Evolutionary conservation across 2,888 invertebrate species (phyloP).

Genomic region (Romanomermis culicivorax): DNA sequence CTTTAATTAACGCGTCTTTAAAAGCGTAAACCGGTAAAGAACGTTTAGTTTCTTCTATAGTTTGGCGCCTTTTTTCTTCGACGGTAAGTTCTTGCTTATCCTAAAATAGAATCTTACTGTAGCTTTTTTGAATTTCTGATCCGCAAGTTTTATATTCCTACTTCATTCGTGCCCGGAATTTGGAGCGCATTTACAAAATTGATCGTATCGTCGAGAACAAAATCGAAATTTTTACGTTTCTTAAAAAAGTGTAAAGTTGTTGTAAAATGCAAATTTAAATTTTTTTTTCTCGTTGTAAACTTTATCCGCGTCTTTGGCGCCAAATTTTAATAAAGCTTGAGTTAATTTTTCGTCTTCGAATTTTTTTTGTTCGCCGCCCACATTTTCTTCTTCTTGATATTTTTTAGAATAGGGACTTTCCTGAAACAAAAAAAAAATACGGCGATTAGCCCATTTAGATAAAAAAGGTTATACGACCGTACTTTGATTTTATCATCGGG

Average conservation of each 20-base stretch:
- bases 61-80: conserved; percentile 29
- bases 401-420: background rate
- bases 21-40: conserved; percentile 86
- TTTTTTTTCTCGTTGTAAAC: conserved; percentile 1
- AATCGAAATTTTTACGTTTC: conserved; percentile 53
- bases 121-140: background rate
- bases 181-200: conserved; percentile 63
- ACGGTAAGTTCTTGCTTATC: conserved; percentile 15
- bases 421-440: background rate
- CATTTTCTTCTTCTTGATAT: conserved; percentile 48
- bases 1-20: conserved; percentile 60
- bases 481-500: conserved; percentile 42
- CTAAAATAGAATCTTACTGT: conserved; percentile 5
- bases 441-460: background rate
- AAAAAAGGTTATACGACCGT: background rate
- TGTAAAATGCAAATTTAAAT: background rate
- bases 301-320: conserved; percentile 54
- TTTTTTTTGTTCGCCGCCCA: conserved; percentile 45
- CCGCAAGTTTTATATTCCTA: conserved; percentile 6
- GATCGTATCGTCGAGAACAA: conserved; percentile 69
- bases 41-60: conserved; percentile 69
- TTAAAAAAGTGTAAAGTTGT: conserved; percentile 12
- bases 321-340: conserved; percentile 73
- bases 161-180: conserved; percentile 33
- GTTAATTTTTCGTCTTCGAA: conserved; percentile 96